Evolutionary conservation across 2,113 vertebrate genomes (phyloP).

Genomic region (Nycticebus coucang): DNA sequence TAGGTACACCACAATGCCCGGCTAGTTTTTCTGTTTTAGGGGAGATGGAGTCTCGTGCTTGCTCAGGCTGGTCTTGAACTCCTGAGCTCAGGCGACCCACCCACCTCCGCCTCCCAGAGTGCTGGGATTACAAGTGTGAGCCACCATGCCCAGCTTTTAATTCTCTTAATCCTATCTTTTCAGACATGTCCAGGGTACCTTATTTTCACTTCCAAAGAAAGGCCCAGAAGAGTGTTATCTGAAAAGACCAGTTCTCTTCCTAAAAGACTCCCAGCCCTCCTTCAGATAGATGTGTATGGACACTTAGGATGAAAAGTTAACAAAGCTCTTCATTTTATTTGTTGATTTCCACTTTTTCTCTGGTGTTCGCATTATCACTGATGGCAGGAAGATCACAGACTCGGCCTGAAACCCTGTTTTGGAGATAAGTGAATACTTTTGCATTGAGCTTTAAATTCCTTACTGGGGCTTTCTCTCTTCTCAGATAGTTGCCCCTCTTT

Average conservation of each 20-base stretch:
- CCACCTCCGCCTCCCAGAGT: no score
- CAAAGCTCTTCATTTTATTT: neutral
- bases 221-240: neutral
- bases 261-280: neutral
- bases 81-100: no score
- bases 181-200: neutral
- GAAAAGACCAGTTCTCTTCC: neutral
- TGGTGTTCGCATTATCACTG: neutral
- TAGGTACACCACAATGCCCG: no score
- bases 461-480: neutral
- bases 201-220: conserved; percentile 15
- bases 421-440: no score
- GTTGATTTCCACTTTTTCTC: neutral
- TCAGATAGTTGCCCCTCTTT: neutral
- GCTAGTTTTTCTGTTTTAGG: no score
- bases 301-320: neutral
- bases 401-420: neutral
- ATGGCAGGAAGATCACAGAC: neutral
- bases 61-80: no score
- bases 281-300: neutral
- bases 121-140: no score
- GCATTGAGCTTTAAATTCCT: neutral
- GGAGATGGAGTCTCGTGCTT: no score
- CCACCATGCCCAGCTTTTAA: no score
- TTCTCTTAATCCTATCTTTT: neutral